phyloP scores from a whole-genome alignment of 1,140 invertebrate genomes.

The Halyomorpha halys region DNA sequence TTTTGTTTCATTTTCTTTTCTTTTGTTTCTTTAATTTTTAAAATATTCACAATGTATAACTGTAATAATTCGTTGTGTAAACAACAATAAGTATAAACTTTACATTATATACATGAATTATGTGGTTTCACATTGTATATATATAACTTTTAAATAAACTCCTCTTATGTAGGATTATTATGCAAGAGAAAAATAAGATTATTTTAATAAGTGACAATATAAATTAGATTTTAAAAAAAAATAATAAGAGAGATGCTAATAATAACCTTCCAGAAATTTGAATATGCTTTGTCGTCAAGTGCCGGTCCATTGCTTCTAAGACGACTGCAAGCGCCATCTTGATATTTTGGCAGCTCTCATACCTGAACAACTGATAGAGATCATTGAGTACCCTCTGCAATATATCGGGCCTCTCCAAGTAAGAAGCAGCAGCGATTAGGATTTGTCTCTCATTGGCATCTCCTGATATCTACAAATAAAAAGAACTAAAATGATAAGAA shows the following conservation, averaged over 20 bases:
- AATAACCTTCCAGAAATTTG: slow-evolving; percentile 75
- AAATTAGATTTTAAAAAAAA: not conserved
- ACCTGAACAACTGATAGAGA: slow-evolving; percentile 80
- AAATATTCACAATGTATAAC: too few relatives aligned
- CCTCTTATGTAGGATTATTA: too few relatives aligned
- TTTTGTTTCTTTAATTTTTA: too few relatives aligned
- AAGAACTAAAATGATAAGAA: too few relatives aligned
- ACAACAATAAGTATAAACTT: too few relatives aligned
- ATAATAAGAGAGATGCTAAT: not conserved
- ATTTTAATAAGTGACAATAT: too few relatives aligned
- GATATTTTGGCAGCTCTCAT: slow-evolving; percentile 59
- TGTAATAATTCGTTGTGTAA: too few relatives aligned
- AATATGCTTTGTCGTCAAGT: slow-evolving; percentile 72
- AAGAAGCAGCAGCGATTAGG: slow-evolving; percentile 64
- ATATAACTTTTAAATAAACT: too few relatives aligned
- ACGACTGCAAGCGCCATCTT: slow-evolving; percentile 64
- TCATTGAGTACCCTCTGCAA: slow-evolving; percentile 80
- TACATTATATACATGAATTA: too few relatives aligned
- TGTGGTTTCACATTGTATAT: too few relatives aligned
- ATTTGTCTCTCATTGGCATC: slow-evolving; percentile 87
- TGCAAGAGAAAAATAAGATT: too few relatives aligned
- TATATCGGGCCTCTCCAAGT: slow-evolving; percentile 67
- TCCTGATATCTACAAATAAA: slow-evolving; percentile 59
- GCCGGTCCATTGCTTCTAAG: slow-evolving; percentile 74
- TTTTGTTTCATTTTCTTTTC: too few relatives aligned